phyloP scores from a whole-genome alignment of 2,113 vertebrate genomes.

The Callionymus lyra region DNA sequence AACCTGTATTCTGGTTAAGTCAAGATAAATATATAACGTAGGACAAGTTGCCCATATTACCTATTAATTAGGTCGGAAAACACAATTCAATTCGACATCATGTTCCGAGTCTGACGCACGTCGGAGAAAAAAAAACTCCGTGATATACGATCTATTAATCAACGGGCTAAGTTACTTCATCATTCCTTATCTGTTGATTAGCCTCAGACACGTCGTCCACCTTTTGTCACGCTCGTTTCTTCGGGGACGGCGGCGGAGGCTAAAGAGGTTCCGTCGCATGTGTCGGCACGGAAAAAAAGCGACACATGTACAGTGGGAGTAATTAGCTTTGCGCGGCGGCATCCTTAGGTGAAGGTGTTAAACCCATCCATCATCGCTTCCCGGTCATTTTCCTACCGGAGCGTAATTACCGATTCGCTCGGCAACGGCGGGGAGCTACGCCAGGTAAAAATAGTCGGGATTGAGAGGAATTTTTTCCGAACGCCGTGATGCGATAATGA shows the following conservation, averaged over 20 bases:
- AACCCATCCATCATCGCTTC: conserved; percentile 59
- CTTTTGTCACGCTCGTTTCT: conserved; percentile 37
- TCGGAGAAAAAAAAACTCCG: no score
- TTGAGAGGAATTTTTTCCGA: conserved; percentile 31
- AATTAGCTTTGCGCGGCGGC: conserved; percentile 56
- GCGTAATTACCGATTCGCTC: conserved; percentile 57
- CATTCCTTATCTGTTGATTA: conserved; percentile 53
- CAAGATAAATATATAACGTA: no score
- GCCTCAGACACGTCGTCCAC: conserved; percentile 27
- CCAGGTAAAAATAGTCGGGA: conserved; percentile 61
- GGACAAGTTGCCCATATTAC: no score
- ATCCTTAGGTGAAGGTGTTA: conserved; percentile 50
- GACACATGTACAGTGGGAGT: conserved; percentile 47
- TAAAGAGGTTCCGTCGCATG: conserved; percentile 37
- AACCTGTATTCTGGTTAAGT: no score
- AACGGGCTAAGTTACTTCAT: conserved; percentile 29
- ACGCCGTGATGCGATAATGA: conserved; percentile 49
- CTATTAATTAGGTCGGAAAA: no score
- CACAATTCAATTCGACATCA: no score
- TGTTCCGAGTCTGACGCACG: no score
- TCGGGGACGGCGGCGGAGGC: conserved; percentile 22
- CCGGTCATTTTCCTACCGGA: conserved; percentile 49
- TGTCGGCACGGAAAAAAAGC: conserved; percentile 43
- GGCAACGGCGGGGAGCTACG: conserved; percentile 59
- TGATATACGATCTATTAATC: conserved; percentile 23